phyloP scores from a whole-genome alignment of 2,888 invertebrate genomes.

The Acanthopleura granulata region DNA sequence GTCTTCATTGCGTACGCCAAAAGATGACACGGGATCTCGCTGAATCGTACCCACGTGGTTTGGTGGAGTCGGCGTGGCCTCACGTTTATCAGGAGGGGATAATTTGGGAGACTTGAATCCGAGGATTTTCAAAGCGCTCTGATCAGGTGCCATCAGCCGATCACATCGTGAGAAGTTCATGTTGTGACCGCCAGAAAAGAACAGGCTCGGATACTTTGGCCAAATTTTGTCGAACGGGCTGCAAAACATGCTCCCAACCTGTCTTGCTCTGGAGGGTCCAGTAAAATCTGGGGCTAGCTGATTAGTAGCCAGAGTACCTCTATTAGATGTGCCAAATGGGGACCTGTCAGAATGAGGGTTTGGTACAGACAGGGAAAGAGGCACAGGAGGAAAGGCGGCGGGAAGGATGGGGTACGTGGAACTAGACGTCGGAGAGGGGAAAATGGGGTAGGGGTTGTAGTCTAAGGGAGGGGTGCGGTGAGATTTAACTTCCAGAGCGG shows the following conservation, averaged over 20 bases:
- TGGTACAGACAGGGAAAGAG: slow-evolving; percentile 39
- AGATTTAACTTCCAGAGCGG: not conserved
- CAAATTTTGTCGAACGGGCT: slow-evolving; percentile 14
- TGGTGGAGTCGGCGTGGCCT: not conserved
- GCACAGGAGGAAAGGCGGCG: slow-evolving; percentile 36
- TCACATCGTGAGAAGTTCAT: not conserved
- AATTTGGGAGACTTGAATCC: slow-evolving; percentile 11
- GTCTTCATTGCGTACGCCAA: slow-evolving; percentile 26
- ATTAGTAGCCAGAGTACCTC: slow-evolving; percentile 34
- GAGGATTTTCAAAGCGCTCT: not conserved
- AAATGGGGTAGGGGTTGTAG: slow-evolving; percentile 36
- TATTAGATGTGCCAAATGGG: slow-evolving; percentile 27
- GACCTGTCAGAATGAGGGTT: slow-evolving; percentile 30
- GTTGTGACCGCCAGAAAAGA: not conserved
- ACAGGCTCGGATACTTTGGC: slow-evolving; percentile 12
- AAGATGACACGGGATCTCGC: slow-evolving; percentile 23
- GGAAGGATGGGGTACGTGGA: slow-evolving; percentile 39
- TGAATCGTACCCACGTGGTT: not conserved
- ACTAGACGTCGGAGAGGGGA: slow-evolving; percentile 41
- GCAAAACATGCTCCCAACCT: not conserved
- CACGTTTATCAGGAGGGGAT: not conserved
- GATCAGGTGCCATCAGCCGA: not conserved
- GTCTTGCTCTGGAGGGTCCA: not conserved
- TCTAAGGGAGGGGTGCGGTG: slow-evolving; percentile 19
- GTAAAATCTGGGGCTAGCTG: slow-evolving; percentile 31